A percentile compares a stretch with the other conserved stretches of the same genome.
These are phyloP conservation scores for Heliconius hortense DNA, from an alignment of 2,888 invertebrate species.

Conservation along the genomic window DNA sequence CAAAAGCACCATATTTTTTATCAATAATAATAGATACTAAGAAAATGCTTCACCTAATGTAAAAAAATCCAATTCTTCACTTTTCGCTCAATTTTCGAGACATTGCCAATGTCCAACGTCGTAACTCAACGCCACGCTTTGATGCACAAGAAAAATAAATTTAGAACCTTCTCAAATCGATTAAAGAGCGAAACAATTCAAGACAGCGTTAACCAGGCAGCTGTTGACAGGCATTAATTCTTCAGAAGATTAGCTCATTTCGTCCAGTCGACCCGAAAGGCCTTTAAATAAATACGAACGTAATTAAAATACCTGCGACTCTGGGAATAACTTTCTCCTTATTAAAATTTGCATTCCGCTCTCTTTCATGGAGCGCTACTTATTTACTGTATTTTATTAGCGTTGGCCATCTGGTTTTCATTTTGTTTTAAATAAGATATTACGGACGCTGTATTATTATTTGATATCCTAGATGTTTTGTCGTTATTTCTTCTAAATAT, in stretches of 20 bases:
- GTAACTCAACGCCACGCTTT: not conserved
- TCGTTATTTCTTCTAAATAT: not conserved
- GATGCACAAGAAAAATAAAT: not conserved
- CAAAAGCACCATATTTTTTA: too few relatives aligned
- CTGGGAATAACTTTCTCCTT: constrained; percentile 44
- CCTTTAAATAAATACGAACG: constrained; percentile 42
- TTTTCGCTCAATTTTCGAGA: too few relatives aligned
- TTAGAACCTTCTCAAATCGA: not conserved
- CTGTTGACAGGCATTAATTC: constrained; percentile 15
- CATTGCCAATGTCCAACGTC: too few relatives aligned
- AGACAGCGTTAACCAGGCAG: not conserved
- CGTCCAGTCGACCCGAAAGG: constrained; percentile 33
- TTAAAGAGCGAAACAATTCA: not conserved
- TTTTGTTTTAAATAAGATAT: constrained; percentile 36
- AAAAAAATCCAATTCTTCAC: too few relatives aligned
- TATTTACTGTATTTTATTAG: constrained; percentile 41
- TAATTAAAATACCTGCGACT: constrained; percentile 46
- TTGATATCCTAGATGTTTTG: constrained; percentile 9
- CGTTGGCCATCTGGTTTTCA: constrained; percentile 33
- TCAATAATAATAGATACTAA: too few relatives aligned
- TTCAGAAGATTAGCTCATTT: constrained; percentile 30
- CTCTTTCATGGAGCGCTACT: constrained; percentile 37
- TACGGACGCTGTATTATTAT: constrained; percentile 20
- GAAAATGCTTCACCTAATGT: too few relatives aligned
- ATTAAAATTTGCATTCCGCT: constrained; percentile 44